phyloP scores from a whole-genome alignment of 35 echinoderm and acorn worm species.

The Apostichopus japonicus region DNA sequence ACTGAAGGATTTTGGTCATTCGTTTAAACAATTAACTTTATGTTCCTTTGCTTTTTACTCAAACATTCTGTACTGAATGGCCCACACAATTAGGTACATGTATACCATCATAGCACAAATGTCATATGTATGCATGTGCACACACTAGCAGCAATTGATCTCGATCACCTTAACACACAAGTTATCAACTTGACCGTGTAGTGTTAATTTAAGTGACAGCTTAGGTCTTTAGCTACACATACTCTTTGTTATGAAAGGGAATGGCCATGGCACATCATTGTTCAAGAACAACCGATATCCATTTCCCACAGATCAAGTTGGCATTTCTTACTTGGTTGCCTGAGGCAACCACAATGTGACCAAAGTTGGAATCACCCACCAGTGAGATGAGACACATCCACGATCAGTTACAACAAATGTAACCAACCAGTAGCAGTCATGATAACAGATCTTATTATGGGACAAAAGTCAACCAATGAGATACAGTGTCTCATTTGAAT shows the following conservation, averaged over 20 bases:
- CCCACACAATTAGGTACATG: too few relatives aligned
- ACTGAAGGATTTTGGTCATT: too few relatives aligned
- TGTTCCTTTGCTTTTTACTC: too few relatives aligned
- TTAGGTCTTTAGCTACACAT: background rate
- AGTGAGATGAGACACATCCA: too few relatives aligned
- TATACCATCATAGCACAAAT: too few relatives aligned
- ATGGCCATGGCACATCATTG: background rate
- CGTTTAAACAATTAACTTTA: too few relatives aligned
- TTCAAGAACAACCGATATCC: background rate
- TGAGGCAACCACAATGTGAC: background rate
- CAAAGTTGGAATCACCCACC: background rate
- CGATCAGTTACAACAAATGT: too few relatives aligned
- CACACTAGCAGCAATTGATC: background rate
- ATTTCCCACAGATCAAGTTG: constrained; percentile 3
- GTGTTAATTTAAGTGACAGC: background rate
- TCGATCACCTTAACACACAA: background rate
- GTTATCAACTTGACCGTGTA: background rate
- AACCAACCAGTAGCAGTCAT: too few relatives aligned
- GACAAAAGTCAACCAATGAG: too few relatives aligned
- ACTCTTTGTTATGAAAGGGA: background rate
- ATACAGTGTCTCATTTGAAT: too few relatives aligned
- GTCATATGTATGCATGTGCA: background rate
- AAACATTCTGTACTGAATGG: too few relatives aligned
- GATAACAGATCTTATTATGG: too few relatives aligned
- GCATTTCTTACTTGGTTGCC: background rate